Percentiles rank a stretch among this genome's conserved stretches.
Evolutionary conservation across 2,113 vertebrate species (phyloP).

Genomic region (Lanius collurio): DNA sequence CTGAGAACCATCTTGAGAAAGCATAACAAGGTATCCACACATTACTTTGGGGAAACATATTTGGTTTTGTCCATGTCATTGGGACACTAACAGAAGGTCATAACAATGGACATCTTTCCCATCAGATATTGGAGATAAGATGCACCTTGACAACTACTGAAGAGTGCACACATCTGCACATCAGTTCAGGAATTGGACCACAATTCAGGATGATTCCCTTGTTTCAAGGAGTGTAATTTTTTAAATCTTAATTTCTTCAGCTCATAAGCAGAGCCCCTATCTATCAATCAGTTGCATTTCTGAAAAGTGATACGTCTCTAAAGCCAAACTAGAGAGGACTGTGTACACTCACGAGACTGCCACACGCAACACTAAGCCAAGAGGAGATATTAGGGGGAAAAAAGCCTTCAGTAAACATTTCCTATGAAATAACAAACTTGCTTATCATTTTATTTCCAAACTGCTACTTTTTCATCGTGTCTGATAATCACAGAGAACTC

Average conservation of each 20-base stretch:
- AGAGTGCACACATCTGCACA: not conserved
- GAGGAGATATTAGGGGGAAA: not conserved
- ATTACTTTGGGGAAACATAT: not conserved
- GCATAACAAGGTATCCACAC: not conserved
- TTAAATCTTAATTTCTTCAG: not conserved
- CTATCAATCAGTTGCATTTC: not conserved
- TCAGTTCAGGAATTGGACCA: not conserved
- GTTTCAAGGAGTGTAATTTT: not conserved
- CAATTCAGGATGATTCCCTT: not conserved
- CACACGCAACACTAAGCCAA: not conserved
- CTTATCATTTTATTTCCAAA: slow-evolving; percentile 42
- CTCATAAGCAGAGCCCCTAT: not conserved
- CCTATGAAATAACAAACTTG: slow-evolving; percentile 57
- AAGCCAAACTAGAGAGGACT: not conserved
- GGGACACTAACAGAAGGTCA: not conserved
- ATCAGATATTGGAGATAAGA: not conserved
- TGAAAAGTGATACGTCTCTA: not conserved
- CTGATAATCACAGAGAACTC: slow-evolving; percentile 58
- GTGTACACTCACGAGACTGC: not conserved
- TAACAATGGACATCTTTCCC: not conserved
- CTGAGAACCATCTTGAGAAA: not conserved
- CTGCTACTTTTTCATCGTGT: slow-evolving; percentile 49
- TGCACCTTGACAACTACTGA: not conserved
- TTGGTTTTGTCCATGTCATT: not conserved
- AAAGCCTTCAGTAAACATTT: not conserved